Conservation (phyloP, 1,140 invertebrate species). For the Lasioglossum baleicum region DNA sequence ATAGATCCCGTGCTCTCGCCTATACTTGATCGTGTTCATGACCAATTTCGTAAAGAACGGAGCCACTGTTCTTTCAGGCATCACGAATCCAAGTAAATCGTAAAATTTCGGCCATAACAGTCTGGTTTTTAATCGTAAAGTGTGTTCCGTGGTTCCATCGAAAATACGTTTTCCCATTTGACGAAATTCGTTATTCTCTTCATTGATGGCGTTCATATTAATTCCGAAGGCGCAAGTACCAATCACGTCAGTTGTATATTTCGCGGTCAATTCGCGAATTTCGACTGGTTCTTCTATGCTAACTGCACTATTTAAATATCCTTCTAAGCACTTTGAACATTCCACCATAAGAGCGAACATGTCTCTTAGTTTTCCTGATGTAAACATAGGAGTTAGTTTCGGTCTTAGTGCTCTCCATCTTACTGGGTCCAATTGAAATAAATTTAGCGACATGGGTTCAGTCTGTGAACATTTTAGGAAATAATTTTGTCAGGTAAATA, state of each 20-base stretch:
- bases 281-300: conserved; percentile 73
- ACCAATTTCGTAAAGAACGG: neutral
- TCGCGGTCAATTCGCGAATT: conserved; percentile 76
- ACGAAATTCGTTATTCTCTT: no score
- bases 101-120: neutral
- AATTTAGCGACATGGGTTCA: conserved; percentile 45
- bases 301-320: conserved; percentile 37
- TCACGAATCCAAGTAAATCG: neutral
- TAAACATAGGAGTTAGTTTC: conserved; percentile 42
- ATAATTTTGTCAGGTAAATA: neutral
- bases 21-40: neutral
- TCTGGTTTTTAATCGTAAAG: neutral
- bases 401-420: conserved; percentile 60
- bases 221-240: conserved; percentile 78
- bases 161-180: no score
- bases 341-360: conserved; percentile 68
- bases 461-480: conserved; percentile 29
- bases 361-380: conserved; percentile 53
- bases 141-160: no score
- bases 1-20: neutral
- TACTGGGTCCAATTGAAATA: conserved; percentile 55
- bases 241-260: conserved; percentile 81
- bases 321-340: conserved; percentile 74
- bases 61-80: neutral
- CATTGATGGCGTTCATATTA: no score